Conservation (phyloP, 53 echinoderm and acorn worm genomes). For the Stichopus horrens region DNA sequence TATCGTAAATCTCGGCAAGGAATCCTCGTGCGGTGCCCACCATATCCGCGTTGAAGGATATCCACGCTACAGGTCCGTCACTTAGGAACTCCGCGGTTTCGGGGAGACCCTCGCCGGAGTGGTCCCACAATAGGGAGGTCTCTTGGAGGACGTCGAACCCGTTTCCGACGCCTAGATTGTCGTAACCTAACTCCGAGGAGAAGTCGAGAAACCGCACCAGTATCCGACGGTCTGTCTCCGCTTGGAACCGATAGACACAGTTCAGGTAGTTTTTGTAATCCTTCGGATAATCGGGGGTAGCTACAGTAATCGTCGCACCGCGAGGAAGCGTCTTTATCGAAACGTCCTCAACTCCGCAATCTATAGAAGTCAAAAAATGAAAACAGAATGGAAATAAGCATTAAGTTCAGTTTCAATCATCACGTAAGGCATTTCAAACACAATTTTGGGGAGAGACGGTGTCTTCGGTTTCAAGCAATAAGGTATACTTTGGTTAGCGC, state of each 20-base stretch:
- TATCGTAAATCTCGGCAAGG: constrained; percentile 44
- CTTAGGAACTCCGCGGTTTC: constrained; percentile 10
- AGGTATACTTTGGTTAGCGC: no score
- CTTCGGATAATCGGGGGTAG: constrained; percentile 70
- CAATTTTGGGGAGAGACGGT: no score
- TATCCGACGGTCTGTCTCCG: constrained; percentile 53
- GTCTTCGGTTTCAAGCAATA: no score
- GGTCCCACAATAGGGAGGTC: constrained; percentile 37
- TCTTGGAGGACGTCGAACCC: constrained; percentile 55
- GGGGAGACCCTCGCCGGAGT: constrained; percentile 52
- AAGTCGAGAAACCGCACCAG: constrained; percentile 75
- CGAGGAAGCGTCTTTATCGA: constrained; percentile 30
- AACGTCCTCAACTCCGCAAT: constrained; percentile 21
- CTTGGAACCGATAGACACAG: constrained; percentile 77
- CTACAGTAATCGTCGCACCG: constrained; percentile 46
- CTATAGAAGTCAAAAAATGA: background rate
- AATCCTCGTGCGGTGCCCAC: constrained; percentile 45
- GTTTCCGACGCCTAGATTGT: constrained; percentile 67
- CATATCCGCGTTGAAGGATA: constrained; percentile 54
- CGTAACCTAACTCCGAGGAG: constrained; percentile 72
- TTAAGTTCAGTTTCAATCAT: no score
- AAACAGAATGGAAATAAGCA: no score
- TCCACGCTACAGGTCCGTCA: constrained; percentile 52
- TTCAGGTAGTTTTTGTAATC: constrained; percentile 74
- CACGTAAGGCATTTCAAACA: no score